Evolutionary conservation across 2,888 invertebrate genomes (phyloP).

Genomic region (Ochropleura leucogaster): DNA sequence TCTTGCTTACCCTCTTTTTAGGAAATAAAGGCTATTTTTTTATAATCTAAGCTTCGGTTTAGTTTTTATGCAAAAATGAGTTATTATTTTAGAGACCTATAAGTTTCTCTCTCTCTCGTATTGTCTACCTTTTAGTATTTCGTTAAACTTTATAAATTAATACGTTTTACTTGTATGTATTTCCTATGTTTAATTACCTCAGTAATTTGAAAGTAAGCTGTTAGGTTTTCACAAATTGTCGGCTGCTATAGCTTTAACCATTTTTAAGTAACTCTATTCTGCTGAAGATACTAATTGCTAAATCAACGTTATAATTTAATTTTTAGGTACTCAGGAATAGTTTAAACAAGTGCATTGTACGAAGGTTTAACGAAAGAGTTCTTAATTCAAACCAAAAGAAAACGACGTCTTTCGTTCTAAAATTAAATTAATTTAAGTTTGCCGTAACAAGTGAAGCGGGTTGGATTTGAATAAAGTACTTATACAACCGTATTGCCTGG

Average conservation of each 20-base stretch:
- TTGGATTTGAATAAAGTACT: constrained; percentile 48
- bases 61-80: neutral
- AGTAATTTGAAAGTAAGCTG: no score
- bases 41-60: neutral
- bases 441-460: constrained; percentile 35
- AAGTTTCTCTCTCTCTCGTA: neutral
- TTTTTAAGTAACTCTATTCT: neutral
- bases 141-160: neutral
- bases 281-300: neutral
- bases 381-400: constrained; percentile 4
- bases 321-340: neutral
- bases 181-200: no score
- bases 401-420: neutral
- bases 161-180: neutral
- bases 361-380: neutral
- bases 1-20: no score
- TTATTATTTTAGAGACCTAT: neutral
- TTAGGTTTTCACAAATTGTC: no score
- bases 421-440: constrained; percentile 31
- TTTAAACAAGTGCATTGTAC: neutral
- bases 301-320: neutral
- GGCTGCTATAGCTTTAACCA: neutral
- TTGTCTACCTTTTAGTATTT: neutral
- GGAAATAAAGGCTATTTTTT: no score
- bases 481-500: constrained; percentile 46